Evolutionary conservation across 2,888 invertebrate species (phyloP).

Genomic region (Lysandra bellargus): DNA sequence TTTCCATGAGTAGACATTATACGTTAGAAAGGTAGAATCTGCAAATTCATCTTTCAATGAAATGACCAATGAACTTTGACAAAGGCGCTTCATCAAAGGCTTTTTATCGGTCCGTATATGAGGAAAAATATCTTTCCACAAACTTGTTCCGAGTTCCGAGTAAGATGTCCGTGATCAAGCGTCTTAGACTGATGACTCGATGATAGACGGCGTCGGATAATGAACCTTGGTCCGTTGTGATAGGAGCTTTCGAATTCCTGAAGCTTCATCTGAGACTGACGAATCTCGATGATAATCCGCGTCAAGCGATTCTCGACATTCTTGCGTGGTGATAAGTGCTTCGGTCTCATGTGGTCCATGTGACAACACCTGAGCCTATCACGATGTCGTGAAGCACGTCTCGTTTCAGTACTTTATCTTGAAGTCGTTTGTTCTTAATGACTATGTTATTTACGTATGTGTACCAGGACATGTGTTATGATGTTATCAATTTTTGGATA

Average conservation of each 20-base stretch:
- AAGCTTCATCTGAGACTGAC: conserved; percentile 57
- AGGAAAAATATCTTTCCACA: conserved; percentile 24
- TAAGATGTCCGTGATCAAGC: conserved; percentile 53
- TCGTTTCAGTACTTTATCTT: conserved; percentile 58
- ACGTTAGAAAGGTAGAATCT: not conserved
- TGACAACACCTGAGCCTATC: conserved; percentile 68
- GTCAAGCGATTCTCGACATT: not conserved
- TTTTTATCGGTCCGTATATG: not conserved
- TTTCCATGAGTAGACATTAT: not conserved
- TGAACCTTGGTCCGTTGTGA: not conserved
- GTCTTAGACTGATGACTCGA: conserved; percentile 11
- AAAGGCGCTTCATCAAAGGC: conserved; percentile 6
- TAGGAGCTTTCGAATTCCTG: conserved; percentile 10
- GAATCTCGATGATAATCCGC: conserved; percentile 53
- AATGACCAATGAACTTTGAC: conserved; percentile 17
- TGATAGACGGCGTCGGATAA: not conserved
- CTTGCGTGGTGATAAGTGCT: not conserved
- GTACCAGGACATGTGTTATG: conserved; percentile 44
- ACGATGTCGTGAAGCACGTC: conserved; percentile 73
- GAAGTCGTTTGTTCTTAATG: conserved; percentile 63
- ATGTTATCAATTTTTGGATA: conserved; percentile 38
- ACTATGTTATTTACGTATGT: conserved; percentile 61
- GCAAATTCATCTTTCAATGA: conserved; percentile 11
- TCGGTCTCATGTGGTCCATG: conserved; percentile 46
- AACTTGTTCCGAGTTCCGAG: conserved; percentile 45